Base-by-base conservation (phyloP, 2,113 vertebrate species). In the Bujurquina vittata region DNA sequence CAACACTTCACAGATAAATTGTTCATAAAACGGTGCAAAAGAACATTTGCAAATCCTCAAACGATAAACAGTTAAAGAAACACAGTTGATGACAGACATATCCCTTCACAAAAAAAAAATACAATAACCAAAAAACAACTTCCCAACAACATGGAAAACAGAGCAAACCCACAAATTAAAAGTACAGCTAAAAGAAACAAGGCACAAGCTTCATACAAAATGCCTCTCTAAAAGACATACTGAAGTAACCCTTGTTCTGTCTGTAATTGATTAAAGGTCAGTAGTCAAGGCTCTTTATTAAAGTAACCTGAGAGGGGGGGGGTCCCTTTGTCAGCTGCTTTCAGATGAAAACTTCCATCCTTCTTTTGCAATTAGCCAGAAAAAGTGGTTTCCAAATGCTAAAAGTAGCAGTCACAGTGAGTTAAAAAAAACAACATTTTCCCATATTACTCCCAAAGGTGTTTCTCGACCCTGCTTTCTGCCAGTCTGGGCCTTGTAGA, bases 281-380 rank as follows among this genome's bases (percentile, higher is more conserved):
- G 90, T 77, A 78, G 73, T 83, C 55, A 90, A 89, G 85, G 89
- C 87, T 89, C 85, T 86, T 87, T 79, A 80, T 91, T 84, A 76
- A 80, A 84, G 78, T 86, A 94, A 93, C 92, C 93, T 94, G 94
- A 94, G 93, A 91, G 67, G 87, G 63, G 67, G 43, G 63, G 75
- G 62, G 78, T 74, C 57, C 65, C 77, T 93, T 87, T 57, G 26
- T 74, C 83, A 84, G 79, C 88, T 79, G 81, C 79, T 84, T 84
- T 76, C 49, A 60, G 35, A 69, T 74, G 14, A 84, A 79, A 52
- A 79, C 61, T 73, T 88, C 82, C 82, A 83, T 88, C 78, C 76
- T 57, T 81, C 69, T 56, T 57, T 79, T 75, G 75, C 84, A 81
- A 82, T 62, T 80, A 79, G 74, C 77, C 46, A 59, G 77, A 76